A percentile compares a stretch with the other conserved stretches of the same genome.
Evolutionary conservation across 2,888 invertebrate genomes (phyloP).

Genomic region (Andrena chrysosceles): DNA sequence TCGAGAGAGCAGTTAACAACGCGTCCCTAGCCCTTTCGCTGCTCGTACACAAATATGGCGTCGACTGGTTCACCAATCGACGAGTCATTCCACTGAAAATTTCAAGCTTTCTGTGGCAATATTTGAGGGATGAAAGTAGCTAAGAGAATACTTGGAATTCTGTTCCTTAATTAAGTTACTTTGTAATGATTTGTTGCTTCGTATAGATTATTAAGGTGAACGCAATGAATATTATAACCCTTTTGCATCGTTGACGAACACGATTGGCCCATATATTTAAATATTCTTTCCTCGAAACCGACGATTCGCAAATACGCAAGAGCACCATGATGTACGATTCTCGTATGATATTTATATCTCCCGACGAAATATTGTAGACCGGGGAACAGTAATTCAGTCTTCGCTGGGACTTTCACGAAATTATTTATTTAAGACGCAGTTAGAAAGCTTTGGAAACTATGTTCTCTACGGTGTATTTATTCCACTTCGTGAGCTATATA

Average conservation of each 20-base stretch:
- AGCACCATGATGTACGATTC: conserved; percentile 4
- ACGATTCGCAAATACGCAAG: neutral
- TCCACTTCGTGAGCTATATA: neutral
- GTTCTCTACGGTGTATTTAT: neutral
- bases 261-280: neutral
- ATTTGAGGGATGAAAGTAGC: neutral
- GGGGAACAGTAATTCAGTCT: conserved; percentile 5
- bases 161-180: too few relatives aligned
- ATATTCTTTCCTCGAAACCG: neutral
- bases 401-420: conserved; percentile 34
- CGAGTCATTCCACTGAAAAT: neutral
- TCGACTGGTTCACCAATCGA: neutral
- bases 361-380: conserved; percentile 11
- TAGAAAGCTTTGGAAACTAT: conserved; percentile 17
- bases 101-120: neutral
- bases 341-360: conserved; percentile 8
- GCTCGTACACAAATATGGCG: conserved; percentile 2
- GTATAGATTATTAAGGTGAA: neutral
- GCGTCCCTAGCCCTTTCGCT: conserved; percentile 54
- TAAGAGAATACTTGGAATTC: too few relatives aligned
- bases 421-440: conserved; percentile 7
- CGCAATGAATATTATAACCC: neutral
- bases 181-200: too few relatives aligned
- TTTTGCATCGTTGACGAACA: neutral
- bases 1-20: conserved; percentile 57